Conservation (phyloP, 1,140 invertebrate genomes). For the Rhyacophila brunnea region DNA sequence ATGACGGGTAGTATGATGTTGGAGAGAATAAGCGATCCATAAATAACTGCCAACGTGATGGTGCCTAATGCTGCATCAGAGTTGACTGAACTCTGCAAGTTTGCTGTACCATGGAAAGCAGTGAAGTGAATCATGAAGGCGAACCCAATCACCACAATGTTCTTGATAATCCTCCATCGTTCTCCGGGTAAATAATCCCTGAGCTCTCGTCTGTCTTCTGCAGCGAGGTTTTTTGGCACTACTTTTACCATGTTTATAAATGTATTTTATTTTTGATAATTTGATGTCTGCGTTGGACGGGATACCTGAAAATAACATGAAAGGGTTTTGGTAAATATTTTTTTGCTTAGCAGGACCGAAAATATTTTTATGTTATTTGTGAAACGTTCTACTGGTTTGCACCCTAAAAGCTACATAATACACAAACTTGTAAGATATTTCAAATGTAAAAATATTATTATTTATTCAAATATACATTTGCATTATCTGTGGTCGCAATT, state of each 20-base stretch:
- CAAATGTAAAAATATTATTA: no score
- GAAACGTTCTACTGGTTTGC: no score
- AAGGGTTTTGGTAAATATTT: no score
- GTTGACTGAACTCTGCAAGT: conserved; percentile 75
- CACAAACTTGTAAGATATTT: no score
- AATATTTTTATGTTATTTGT: no score
- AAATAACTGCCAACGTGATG: conserved; percentile 71
- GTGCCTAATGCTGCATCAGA: conserved; percentile 67
- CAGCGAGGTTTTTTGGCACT: conserved; percentile 28
- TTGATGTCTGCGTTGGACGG: no score
- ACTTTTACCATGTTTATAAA: background rate
- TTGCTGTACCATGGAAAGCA: conserved; percentile 78
- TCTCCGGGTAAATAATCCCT: conserved; percentile 51
- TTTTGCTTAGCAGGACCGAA: no score
- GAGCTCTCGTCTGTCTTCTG: conserved; percentile 22
- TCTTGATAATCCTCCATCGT: conserved; percentile 67
- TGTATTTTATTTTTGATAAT: no score
- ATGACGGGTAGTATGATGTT: conserved; percentile 78
- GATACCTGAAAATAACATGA: no score
- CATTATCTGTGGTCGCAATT: no score
- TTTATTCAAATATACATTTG: no score
- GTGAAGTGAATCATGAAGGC: conserved; percentile 83
- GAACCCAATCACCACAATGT: conserved; percentile 70
- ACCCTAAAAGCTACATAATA: no score
- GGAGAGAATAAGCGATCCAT: conserved; percentile 76